Percentiles rank a stretch among this genome's conserved stretches.
Conservation (phyloP, 2,113 vertebrate genomes). For the Tachysurus vachellii region DNA sequence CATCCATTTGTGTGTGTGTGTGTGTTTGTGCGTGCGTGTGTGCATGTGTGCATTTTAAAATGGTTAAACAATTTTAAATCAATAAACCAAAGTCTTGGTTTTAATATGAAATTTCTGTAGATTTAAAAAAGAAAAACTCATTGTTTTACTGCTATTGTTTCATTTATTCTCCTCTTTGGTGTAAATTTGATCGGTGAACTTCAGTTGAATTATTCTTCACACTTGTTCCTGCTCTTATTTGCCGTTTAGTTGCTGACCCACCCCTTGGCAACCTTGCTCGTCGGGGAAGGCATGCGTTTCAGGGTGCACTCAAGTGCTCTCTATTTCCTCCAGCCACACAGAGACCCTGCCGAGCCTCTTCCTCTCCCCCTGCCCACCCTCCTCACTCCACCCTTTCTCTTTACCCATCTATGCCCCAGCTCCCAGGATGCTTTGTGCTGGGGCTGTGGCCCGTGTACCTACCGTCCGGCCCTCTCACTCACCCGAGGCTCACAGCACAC, state of each 20-base stretch:
- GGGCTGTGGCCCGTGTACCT: slow-evolving; percentile 79
- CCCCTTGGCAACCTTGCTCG: slow-evolving; percentile 86
- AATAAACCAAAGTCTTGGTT: not conserved
- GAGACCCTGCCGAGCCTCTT: slow-evolving; percentile 78
- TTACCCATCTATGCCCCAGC: slow-evolving; percentile 61
- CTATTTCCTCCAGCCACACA: slow-evolving; percentile 74
- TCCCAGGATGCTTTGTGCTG: slow-evolving; percentile 81
- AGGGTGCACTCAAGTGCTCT: slow-evolving; percentile 74
- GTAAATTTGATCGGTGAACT: not conserved
- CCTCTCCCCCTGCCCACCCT: slow-evolving; percentile 59
- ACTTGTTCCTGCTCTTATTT: not conserved
- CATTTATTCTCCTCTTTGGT: not conserved
- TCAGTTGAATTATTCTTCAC: not conserved
- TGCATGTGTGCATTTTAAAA: not conserved
- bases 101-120: not conserved
- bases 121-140: not conserved
- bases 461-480: slow-evolving; percentile 81
- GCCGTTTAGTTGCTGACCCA: slow-evolving; percentile 63
- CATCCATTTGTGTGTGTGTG: not conserved
- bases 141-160: not conserved
- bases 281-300: slow-evolving; percentile 87
- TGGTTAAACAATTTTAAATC: not conserved
- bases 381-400: slow-evolving; percentile 61
- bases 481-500: slow-evolving; percentile 59
- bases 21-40: not conserved